Evolutionary conservation across 1,140 invertebrate genomes (phyloP), one percentile per base, ranked within the genome.

Genomic region (Agrypnia vestita): DNA sequence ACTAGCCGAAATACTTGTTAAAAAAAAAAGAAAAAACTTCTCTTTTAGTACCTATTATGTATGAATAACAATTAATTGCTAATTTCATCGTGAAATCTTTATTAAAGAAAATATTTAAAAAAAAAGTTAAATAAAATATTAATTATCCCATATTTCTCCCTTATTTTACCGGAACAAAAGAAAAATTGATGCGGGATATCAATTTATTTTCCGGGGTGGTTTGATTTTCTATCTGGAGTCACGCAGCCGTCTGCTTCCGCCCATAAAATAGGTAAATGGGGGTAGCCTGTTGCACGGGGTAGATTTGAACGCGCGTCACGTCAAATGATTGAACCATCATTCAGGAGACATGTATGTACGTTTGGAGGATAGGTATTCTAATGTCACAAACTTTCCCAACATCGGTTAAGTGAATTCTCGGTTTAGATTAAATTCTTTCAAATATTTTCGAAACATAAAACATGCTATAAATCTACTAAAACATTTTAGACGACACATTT

Each of bases 301-400:
- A 35, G 25, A 35, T 35, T 35, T 35, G 46, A 12, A 53, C 69
- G 17, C 19, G 47, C 64, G 69, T 10, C 69, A 73, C 49, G 69
- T 55, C 47, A 73, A 44, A 73, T 73, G 69, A 73, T 73, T 73
- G 47, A 73, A 25, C 19, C 69, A 55, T 73, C 69, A 53, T 55
- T 53, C 69, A 73, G 19, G 49, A 0, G 46, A 71, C 67, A 15
- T 25, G 15, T 35, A 35, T 35, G 25, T 35, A 6, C 8, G 21
- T 35, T 35, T 64, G 21, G 61, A 64, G 25, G 25, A 35, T 8
- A 69, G 64, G 64, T 69, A 49, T 69, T 47, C 46, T 69, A 46
- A 46, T 11, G 10, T 61, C 12, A 15, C 51, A 53, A 53, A 15
- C 19, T 4, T 15, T 61, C 56, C 3, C 17, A 61, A 51, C 49